A percentile compares a stretch with the other conserved stretches of the same genome.
Evolutionary conservation across 23 tunicate species (phyloP).

Genomic region (Styela clava): DNA sequence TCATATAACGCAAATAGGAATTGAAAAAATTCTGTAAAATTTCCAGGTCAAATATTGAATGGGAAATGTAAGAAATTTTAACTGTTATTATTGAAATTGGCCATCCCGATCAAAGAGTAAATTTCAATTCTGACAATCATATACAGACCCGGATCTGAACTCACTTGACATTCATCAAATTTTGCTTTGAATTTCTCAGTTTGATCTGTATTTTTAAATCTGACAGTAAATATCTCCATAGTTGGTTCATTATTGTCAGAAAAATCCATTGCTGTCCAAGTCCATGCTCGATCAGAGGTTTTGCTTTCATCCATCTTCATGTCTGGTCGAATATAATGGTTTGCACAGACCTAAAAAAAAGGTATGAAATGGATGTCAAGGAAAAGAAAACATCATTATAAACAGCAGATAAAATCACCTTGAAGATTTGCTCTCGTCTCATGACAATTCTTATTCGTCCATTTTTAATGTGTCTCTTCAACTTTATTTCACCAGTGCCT

Average conservation of each 20-base stretch:
- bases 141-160: no score
- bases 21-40: no score
- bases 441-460: slow-evolving; percentile 62
- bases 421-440: slow-evolving; percentile 96
- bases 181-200: slow-evolving; percentile 63
- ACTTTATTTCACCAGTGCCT: slow-evolving; percentile 80
- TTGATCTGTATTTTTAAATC: slow-evolving; percentile 67
- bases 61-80: no score
- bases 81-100: no score
- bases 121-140: no score
- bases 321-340: slow-evolving; percentile 62
- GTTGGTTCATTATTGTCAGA: slow-evolving; percentile 49
- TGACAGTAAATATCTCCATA: slow-evolving; percentile 57
- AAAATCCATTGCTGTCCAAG: slow-evolving; percentile 77
- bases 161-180: slow-evolving; percentile 83
- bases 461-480: slow-evolving; percentile 37
- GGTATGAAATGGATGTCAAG: no score
- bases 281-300: slow-evolving; percentile 62
- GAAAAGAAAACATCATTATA: no score
- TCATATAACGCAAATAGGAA: no score
- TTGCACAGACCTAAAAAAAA: slow-evolving; percentile 77
- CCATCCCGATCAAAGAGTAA: no score
- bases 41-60: no score
- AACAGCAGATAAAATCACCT: no score
- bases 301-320: slow-evolving; percentile 44